Evolutionary conservation across 2,888 invertebrate species (phyloP).

Genomic region (Luperina testacea): DNA sequence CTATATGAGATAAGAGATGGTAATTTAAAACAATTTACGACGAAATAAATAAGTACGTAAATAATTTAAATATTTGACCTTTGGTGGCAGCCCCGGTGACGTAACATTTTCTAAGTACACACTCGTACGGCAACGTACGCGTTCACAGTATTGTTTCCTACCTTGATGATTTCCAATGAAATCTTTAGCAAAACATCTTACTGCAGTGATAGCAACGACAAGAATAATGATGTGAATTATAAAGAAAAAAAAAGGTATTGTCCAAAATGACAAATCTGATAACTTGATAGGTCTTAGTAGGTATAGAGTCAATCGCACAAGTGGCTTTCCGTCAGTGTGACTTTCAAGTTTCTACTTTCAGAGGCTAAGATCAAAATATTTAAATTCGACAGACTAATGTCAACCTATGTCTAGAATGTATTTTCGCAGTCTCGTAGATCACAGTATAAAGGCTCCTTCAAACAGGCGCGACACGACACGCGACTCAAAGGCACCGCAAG

Average conservation of each 20-base stretch:
- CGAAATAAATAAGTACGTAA: not conserved
- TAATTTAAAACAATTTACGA: constrained; percentile 14
- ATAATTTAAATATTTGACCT: constrained; percentile 17
- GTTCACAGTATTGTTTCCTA: constrained; percentile 30
- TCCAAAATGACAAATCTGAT: not conserved
- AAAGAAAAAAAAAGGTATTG: not conserved
- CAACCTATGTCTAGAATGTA: not conserved
- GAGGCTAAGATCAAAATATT: not conserved
- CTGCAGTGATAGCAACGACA: constrained; percentile 10
- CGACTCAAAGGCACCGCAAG: too few species aligned
- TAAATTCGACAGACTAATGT: not conserved
- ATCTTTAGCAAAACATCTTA: constrained; percentile 50
- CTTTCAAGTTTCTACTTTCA: not conserved
- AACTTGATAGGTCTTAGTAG: not conserved
- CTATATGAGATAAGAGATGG: constrained; percentile 5
- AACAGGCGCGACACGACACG: too few species aligned
- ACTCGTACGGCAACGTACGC: not conserved
- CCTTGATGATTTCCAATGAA: constrained; percentile 50
- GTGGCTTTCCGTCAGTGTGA: not conserved
- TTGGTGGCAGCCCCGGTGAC: constrained; percentile 20
- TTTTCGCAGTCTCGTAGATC: constrained; percentile 8
- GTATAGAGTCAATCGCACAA: not conserved
- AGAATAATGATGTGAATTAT: not conserved
- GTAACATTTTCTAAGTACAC: constrained; percentile 30
- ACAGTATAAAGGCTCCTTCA: constrained; percentile 14